A percentile compares a stretch with the other conserved stretches of the same genome.
Evolutionary conservation across 2,888 invertebrate species (phyloP).

Genomic region (Brachyopa scutellaris): DNA sequence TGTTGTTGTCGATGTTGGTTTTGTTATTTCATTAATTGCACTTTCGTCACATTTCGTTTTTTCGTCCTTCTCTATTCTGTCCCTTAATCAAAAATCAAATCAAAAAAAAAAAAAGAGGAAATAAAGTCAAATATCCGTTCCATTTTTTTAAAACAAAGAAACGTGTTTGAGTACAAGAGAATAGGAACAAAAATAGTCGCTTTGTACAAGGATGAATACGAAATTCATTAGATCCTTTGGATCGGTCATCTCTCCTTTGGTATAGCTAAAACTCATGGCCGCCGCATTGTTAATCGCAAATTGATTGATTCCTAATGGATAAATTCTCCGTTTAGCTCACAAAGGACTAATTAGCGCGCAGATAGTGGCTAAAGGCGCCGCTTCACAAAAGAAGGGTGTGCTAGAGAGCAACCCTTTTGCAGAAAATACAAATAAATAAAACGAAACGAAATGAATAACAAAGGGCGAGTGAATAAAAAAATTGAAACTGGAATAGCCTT

Average conservation of each 20-base stretch:
- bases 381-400: conserved; percentile 49
- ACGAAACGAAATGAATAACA: conserved; percentile 1
- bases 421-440: neutral
- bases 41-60: conserved; percentile 42
- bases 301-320: conserved; percentile 68
- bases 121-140: conserved; percentile 61
- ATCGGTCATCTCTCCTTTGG: conserved; percentile 1
- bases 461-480: conserved; percentile 24
- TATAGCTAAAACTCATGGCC: conserved; percentile 4
- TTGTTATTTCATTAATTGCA: conserved; percentile 32
- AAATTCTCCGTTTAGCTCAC: conserved; percentile 50
- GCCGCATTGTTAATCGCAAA: conserved; percentile 55
- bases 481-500: conserved; percentile 34
- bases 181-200: conserved; percentile 6
- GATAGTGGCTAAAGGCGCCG: conserved; percentile 59
- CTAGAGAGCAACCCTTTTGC: conserved; percentile 31
- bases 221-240: conserved; percentile 59
- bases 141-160: conserved; percentile 43
- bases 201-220: conserved; percentile 48
- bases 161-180: conserved; percentile 3
- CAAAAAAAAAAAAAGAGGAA: conserved; percentile 35
- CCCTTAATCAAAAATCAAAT: conserved; percentile 52
- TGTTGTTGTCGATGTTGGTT: conserved; percentile 10
- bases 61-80: conserved; percentile 12
- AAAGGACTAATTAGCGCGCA: conserved; percentile 68